Conservation (phyloP, 2,113 vertebrate species). For the Rhabdornis inornatus region DNA sequence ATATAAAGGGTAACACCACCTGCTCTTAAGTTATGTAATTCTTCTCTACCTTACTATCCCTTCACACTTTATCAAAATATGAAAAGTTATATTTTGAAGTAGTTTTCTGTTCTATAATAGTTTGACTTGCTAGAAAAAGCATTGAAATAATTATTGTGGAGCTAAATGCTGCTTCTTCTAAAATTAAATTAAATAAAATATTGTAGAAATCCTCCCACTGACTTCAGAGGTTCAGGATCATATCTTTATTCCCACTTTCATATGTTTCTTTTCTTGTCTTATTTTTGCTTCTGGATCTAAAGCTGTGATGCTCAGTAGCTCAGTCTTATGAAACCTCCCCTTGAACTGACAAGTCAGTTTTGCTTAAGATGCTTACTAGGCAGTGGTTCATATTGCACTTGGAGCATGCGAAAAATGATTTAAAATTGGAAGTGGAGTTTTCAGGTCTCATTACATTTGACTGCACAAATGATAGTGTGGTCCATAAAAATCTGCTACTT, state of each 20-base stretch:
- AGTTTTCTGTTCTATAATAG: neutral
- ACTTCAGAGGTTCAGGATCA: neutral
- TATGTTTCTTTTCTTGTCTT: neutral
- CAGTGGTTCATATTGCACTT: neutral
- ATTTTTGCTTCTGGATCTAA: neutral
- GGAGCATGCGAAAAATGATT: neutral
- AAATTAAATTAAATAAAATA: neutral
- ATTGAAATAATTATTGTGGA: neutral
- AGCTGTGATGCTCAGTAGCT: neutral
- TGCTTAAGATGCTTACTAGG: neutral
- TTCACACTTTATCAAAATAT: neutral
- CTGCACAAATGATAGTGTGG: neutral
- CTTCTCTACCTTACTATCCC: neutral
- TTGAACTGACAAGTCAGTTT: neutral
- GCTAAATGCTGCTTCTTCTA: neutral
- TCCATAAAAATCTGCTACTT: neutral
- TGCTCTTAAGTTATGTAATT: neutral
- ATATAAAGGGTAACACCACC: neutral
- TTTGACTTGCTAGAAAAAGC: neutral
- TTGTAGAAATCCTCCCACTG: neutral
- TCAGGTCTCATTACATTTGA: neutral
- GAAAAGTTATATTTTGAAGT: neutral
- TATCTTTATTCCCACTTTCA: neutral
- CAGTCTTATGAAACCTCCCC: neutral
- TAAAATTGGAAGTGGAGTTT: neutral